Base-by-base conservation (phyloP, 2,113 vertebrate species). In the Lota lota region DNA sequence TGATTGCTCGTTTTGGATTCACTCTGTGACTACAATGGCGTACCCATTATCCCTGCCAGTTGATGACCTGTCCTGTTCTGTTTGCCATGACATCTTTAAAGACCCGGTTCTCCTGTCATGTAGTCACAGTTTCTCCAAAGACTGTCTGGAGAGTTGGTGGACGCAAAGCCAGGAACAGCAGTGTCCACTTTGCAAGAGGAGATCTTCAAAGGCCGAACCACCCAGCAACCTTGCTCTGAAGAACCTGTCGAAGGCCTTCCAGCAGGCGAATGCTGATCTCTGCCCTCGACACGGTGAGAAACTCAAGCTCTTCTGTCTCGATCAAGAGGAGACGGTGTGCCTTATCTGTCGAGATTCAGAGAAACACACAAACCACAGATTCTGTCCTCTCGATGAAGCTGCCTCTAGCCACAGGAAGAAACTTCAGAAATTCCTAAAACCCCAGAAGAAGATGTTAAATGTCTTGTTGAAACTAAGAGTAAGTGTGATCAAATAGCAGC, bases 121-220 rank as follows among this genome's bases (percentile, higher is more conserved):
- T 40, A 47, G 62, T 36, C 28, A 63, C 62, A 63, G 62, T n/a
- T 63, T 63, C 24, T 63, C 22, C 16, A 63, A 63, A 36, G 61
- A 17, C 61, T 63, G 22, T 10, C 22, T 63, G 18, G 7, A 20
- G 18, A 21, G 20, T 40, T 47, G 33, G 62, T 63, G 62, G 61
- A 62, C 16, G 18, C 16, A 62, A 18, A 62, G 28, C 0, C 28
- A 40, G 20, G 18, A n/a, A 12, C 11, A 40, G 12, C 2, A 63
- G 33, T 47, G 62, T 20, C 33, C 28, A 40, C 3, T 63, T 19
- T 63, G 33, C n/a, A 36, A 21, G 61, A 62, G 15, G 47, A 63
- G 33, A 63, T 63, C 62, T n/a, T 62, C 17, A 33, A 36, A 18
- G 10, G 36, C 28, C 28, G 18, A 63, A 4, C 61, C 61, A 33